Percentiles rank a stretch among this genome's conserved stretches.
These are phyloP conservation scores for Pantherophis guttatus DNA, from an alignment of 2,113 vertebrate genomes.

Conservation along the genomic window DNA sequence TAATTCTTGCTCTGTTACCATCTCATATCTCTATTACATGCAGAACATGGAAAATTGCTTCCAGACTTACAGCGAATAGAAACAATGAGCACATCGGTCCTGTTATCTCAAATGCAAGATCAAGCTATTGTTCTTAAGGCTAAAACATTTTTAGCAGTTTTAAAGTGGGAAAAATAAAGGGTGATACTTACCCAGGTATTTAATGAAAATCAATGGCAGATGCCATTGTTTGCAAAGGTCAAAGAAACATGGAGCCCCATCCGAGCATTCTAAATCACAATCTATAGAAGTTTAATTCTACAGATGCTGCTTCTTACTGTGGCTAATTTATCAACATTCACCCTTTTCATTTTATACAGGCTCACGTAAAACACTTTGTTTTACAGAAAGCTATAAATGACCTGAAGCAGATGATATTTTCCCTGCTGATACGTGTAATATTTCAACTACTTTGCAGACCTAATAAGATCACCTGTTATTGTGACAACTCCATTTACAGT, in stretches of 20 bases:
- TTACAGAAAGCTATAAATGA: background rate
- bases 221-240: background rate
- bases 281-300: slow-evolving; percentile 12
- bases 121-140: background rate
- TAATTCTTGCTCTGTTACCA: background rate
- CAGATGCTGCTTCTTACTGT: background rate
- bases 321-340: background rate
- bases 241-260: background rate
- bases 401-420: background rate
- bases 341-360: background rate
- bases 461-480: background rate
- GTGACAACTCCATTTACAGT: background rate
- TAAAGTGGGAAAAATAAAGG: background rate
- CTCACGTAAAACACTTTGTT: background rate
- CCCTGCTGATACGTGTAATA: background rate
- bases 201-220: background rate
- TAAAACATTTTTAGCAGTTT: background rate
- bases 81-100: background rate
- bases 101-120: background rate
- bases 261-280: slow-evolving; percentile 6
- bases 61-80: background rate
- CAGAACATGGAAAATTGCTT: background rate
- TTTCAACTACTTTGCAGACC: fast-evolving
- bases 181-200: background rate
- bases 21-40: background rate